Evolutionary conservation across 2,888 invertebrate genomes (phyloP), one percentile per base, ranked within the genome.

Genomic region (Thecophora atra): DNA sequence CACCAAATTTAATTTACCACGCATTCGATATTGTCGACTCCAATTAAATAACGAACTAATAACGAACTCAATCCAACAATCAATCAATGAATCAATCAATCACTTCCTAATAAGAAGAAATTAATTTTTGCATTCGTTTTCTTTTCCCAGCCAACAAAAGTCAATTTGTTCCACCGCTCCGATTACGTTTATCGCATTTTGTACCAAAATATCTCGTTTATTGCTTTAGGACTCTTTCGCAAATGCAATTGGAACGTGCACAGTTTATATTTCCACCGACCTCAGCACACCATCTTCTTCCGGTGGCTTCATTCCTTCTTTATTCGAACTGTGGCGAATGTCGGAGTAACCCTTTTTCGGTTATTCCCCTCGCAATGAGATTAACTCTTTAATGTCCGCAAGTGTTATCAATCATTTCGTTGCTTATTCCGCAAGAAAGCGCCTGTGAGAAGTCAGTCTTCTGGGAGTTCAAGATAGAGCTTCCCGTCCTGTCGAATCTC

Each of bases 331-430:
- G 52, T 28, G 30, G n/a, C 52, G 37, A 67, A 67, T 67, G 37
- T 28, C n/a, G 37, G 52, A 37, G 19, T n/a, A 67, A 67, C 67
- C 54, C 54, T 56, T 56, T 67, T 28, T n/a, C 44, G 63, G 42
- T 21, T n/a, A n/a, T n/a, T n/a, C 42, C 47, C 17, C 60, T 24
- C 8, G 21, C 66, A 52, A 63, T 19, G 24, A 47, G 64, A 64
- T 67, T 67, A 67, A 60, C 47, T 65, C 19, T 72, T 24, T 52
- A 60, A 28, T 66, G 74, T 72, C 74, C 74, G 74, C 69, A 76
- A 77, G 79, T 60, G 76, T 78, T 77, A 82, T 82, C 81, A 81
- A 82, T 82, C 81, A 82, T 82, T 79, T 77, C 54, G 77, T 75
- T 81, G 82, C 81, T 80, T 78, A 72, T 70, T 73, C 70, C 60